These are phyloP conservation scores for Pipistrellus pipistrellus DNA, from an alignment of 2,797 vertebrate genomes.

Conservation along the genomic window DNA sequence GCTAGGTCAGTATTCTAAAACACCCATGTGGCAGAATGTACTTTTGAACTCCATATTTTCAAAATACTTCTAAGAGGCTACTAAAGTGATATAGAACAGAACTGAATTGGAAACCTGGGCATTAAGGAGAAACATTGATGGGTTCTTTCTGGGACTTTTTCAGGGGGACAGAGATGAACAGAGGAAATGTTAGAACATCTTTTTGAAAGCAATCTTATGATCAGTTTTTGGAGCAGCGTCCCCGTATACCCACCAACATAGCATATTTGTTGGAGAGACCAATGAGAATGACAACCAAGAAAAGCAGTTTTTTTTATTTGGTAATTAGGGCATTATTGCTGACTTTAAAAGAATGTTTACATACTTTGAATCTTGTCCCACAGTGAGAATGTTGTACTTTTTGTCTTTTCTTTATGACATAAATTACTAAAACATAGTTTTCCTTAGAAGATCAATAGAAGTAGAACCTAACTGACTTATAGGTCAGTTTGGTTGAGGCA, in stretches of 20 bases:
- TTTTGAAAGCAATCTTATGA: background rate
- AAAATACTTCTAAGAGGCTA: constrained; percentile 13
- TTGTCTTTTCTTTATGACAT: background rate
- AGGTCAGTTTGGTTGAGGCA: constrained; percentile 40
- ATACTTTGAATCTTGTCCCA: background rate
- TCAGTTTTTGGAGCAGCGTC: background rate
- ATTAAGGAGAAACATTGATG: background rate
- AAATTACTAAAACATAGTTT: constrained; percentile 11
- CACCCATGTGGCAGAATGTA: background rate
- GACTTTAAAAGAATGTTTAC: constrained; percentile 23
- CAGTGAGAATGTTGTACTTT: constrained; percentile 15
- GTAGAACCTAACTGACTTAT: background rate
- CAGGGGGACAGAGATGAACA: constrained; percentile 8
- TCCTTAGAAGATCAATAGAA: background rate
- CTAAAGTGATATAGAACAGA: constrained; percentile 26
- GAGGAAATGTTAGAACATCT: constrained; percentile 37
- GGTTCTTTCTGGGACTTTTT: constrained; percentile 29
- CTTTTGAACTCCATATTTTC: constrained; percentile 45
- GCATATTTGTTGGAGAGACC: background rate
- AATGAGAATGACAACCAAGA: background rate
- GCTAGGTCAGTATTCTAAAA: background rate
- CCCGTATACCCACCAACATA: background rate
- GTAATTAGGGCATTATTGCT: constrained; percentile 27
- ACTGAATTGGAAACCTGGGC: constrained; percentile 10
- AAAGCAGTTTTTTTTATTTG: background rate